A percentile compares a stretch with the other conserved stretches of the same genome.
Evolutionary conservation across 2,888 invertebrate genomes (phyloP).

Genomic region (Nomada lathburiana): DNA sequence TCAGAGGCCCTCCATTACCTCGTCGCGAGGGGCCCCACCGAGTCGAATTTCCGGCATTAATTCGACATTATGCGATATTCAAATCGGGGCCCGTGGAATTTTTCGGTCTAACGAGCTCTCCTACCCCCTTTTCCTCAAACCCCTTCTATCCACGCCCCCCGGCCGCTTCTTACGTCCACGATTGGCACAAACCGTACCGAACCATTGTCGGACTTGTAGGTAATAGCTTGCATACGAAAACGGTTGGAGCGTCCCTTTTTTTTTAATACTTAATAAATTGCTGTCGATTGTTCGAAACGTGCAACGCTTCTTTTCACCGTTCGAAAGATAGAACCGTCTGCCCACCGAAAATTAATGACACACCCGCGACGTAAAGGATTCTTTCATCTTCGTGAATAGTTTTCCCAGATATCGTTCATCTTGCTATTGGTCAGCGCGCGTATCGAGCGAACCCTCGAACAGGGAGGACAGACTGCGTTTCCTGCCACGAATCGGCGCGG

Average conservation of each 20-base stretch:
- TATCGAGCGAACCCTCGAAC: neutral
- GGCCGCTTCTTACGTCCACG: conserved; percentile 36
- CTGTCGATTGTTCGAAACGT: no score
- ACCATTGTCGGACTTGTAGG: no score
- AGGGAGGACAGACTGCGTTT: conserved; percentile 22
- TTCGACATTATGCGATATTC: conserved; percentile 84
- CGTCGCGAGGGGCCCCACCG: conserved; percentile 69
- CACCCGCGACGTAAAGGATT: no score
- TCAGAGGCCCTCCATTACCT: conserved; percentile 59
- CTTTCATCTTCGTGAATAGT: no score
- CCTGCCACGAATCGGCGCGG: conserved; percentile 61
- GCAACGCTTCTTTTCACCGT: no score
- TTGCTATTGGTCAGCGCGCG: neutral
- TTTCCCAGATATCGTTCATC: neutral
- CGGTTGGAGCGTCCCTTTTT: no score
- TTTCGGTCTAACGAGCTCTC: conserved; percentile 79
- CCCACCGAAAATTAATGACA: no score
- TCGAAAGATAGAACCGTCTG: no score
- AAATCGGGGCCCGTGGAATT: conserved; percentile 82
- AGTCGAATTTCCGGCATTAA: conserved; percentile 84
- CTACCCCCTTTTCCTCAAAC: conserved; percentile 64
- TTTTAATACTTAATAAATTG: no score
- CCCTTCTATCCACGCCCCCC: conserved; percentile 33
- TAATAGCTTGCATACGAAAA: no score
- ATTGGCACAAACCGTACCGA: neutral